phyloP scores from a whole-genome alignment of 2,113 vertebrate species.

The Crotalus tigris region DNA sequence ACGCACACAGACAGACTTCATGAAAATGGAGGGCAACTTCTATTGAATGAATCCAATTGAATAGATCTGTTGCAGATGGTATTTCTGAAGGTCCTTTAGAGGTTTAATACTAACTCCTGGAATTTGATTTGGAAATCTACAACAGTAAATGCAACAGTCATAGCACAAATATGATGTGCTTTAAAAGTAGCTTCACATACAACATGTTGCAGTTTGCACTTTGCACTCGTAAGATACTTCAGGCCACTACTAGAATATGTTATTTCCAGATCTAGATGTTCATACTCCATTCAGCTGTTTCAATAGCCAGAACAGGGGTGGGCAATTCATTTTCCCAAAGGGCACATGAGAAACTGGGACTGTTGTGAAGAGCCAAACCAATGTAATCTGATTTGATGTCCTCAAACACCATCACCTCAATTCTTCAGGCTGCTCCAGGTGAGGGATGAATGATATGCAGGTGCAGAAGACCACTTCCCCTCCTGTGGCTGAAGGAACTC shows the following conservation, averaged over 20 bases:
- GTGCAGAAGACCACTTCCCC: neutral
- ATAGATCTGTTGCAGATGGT: neutral
- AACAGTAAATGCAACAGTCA: neutral
- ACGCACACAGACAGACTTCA: neutral
- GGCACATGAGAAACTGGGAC: neutral
- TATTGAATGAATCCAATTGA: neutral
- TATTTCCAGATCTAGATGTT: neutral
- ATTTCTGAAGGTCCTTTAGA: neutral
- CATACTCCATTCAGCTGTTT: neutral
- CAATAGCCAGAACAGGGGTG: neutral
- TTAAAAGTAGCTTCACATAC: neutral
- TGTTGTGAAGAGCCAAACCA: neutral
- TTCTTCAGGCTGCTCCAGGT: neutral
- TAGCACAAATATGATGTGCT: neutral
- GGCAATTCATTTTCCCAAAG: neutral
- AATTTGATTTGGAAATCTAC: neutral
- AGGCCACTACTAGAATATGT: neutral
- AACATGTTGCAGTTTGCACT: neutral
- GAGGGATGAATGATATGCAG: neutral
- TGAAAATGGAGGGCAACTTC: neutral
- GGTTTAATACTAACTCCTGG: neutral
- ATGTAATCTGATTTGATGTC: neutral
- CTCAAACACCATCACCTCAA: neutral
- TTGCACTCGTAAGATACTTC: neutral
- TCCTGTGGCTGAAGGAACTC: neutral